Evolutionary conservation across 64 coral and sea anemone species (phyloP).

Genomic region (Trachythela sp.): DNA sequence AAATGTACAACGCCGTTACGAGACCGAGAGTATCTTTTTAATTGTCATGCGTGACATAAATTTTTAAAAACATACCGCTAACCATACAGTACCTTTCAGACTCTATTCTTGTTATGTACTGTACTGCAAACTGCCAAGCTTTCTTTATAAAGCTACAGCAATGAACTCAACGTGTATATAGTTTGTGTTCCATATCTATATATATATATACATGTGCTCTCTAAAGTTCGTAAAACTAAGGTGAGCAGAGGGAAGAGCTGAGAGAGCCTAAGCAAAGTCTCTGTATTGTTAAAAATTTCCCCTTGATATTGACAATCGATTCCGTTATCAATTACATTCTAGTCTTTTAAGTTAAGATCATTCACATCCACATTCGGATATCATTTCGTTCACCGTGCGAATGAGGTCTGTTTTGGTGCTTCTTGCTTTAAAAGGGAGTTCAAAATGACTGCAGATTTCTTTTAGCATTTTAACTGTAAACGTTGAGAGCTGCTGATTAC

Average conservation of each 20-base stretch:
- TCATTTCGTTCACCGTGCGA: not conserved
- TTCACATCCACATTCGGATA: not conserved
- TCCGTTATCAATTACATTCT: not conserved
- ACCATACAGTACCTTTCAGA: not conserved
- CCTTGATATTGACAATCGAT: not conserved
- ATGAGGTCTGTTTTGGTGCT: not conserved
- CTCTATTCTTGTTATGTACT: not conserved
- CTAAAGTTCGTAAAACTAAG: not conserved
- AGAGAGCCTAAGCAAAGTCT: not conserved
- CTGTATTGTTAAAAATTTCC: not conserved
- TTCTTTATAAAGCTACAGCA: no score
- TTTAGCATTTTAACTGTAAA: not conserved
- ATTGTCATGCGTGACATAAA: not conserved
- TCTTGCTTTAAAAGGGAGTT: not conserved
- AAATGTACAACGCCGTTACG: no score
- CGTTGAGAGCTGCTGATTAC: not conserved
- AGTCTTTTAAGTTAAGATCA: not conserved
- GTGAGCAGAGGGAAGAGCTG: not conserved
- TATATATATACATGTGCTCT: not conserved
- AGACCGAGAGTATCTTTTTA: no score
- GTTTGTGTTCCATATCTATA: not conserved
- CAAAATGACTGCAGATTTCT: constrained; percentile 6
- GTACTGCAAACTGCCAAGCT: no score
- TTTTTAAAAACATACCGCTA: not conserved
- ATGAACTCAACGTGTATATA: not conserved